Conservation (phyloP, 2,888 invertebrate genomes). For the Poecilobothrus nobilitatus region DNA sequence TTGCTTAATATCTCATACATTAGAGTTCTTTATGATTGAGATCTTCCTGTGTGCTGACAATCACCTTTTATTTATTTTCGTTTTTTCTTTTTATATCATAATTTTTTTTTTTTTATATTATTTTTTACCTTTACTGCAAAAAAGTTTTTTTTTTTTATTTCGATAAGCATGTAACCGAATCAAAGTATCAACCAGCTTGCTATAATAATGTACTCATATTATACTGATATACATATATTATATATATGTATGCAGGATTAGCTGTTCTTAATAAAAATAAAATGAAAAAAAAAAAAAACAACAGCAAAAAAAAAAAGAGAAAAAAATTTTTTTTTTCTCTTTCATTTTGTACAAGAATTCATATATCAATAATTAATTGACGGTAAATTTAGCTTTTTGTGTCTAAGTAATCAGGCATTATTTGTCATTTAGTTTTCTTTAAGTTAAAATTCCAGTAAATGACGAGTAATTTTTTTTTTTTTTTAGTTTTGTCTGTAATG, state of each 20-base stretch:
- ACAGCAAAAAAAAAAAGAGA: too few species aligned
- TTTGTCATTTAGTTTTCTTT: background rate
- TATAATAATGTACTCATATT: too few species aligned
- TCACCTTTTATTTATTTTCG: background rate
- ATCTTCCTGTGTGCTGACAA: conserved; percentile 4
- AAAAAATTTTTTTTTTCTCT: too few species aligned
- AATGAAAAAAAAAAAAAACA: too few species aligned
- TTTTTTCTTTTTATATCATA: background rate
- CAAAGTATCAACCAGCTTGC: too few species aligned
- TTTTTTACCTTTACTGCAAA: background rate
- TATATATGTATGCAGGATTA: too few species aligned
- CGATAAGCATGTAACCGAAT: too few species aligned
- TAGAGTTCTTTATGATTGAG: background rate
- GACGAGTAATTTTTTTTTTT: too few species aligned
- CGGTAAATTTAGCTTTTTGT: background rate
- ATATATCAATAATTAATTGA: conserved; percentile 10
- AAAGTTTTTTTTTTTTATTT: too few species aligned
- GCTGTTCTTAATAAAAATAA: too few species aligned
- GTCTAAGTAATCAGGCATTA: background rate
- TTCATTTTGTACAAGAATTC: background rate
- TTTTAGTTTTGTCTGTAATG: too few species aligned
- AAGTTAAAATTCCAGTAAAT: background rate
- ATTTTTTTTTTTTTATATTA: background rate
- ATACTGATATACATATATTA: too few species aligned
- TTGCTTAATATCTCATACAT: conserved; percentile 1